A percentile compares a stretch with the other conserved stretches of the same genome.
Evolutionary conservation across 2,888 invertebrate species (phyloP).

Genomic region (Sarcophaga subvicina): DNA sequence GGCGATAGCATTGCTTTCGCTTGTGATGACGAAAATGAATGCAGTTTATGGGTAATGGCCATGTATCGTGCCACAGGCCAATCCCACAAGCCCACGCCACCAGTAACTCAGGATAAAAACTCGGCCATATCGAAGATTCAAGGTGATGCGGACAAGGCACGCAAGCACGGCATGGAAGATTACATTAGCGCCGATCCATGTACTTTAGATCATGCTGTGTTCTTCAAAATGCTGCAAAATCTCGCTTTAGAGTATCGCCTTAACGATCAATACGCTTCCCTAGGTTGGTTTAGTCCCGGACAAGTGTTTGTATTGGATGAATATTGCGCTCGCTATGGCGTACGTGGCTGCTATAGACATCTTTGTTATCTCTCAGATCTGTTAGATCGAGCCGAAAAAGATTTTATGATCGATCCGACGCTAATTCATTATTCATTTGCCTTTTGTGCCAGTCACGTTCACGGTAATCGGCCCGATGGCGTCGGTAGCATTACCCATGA

Average conservation of each 20-base stretch:
- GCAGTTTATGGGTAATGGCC: conserved; percentile 99
- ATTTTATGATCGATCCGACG: conserved; percentile 98
- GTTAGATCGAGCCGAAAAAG: conserved; percentile 96
- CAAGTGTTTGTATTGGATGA: conserved; percentile 99
- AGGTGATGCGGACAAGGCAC: conserved; percentile 90
- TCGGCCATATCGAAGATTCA: conserved; percentile 93
- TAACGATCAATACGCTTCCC: conserved; percentile 98
- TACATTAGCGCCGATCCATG: conserved; percentile 99
- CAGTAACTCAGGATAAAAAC: conserved; percentile 92
- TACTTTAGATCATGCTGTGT: conserved; percentile 96
- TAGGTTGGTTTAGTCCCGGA: conserved; percentile 99
- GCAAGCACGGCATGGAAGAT: conserved; percentile 99
- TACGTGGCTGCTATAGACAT: conserved; percentile 97
- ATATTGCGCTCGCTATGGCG: conserved; percentile 98
- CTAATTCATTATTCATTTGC: conserved; percentile 99
- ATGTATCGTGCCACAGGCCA: conserved; percentile 99
- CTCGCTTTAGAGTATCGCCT: conserved; percentile 97
- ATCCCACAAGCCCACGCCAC: conserved; percentile 99
- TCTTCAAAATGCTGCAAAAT: conserved; percentile 96
- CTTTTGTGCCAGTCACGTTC: conserved; percentile 99
- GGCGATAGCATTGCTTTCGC: conserved; percentile 98
- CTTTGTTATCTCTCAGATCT: conserved; percentile 97
- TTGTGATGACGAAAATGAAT: conserved; percentile 98
- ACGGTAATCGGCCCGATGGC: conserved; percentile 99
- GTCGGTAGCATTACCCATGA: conserved; percentile 99